These are phyloP conservation scores for Microplitis deprimator DNA, from an alignment of 2,888 invertebrate genomes.

Conservation along the genomic window DNA sequence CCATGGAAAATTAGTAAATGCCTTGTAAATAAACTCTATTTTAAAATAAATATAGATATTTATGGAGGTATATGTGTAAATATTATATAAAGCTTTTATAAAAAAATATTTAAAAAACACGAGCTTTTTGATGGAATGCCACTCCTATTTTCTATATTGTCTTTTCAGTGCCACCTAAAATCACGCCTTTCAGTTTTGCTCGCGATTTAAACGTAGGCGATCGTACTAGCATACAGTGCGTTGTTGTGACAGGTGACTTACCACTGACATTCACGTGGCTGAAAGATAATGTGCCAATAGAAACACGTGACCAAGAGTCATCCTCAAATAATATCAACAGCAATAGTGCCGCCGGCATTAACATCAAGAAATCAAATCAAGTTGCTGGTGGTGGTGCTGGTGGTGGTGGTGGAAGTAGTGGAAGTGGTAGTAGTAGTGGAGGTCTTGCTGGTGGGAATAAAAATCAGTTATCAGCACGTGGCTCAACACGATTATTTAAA, in stretches of 20 bases:
- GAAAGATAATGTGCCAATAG: slow-evolving; percentile 75
- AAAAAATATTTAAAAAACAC: slow-evolving; percentile 18
- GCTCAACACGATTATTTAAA: slow-evolving; percentile 3
- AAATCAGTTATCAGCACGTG: slow-evolving; percentile 15
- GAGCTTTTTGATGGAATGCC: slow-evolving; percentile 58
- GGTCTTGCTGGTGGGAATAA: neutral
- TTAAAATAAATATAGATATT: neutral
- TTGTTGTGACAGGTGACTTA: slow-evolving; percentile 77
- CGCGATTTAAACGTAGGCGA: slow-evolving; percentile 76
- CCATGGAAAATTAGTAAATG: neutral
- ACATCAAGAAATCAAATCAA: slow-evolving; percentile 5
- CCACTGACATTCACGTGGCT: slow-evolving; percentile 78
- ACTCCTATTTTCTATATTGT: slow-evolving; percentile 42
- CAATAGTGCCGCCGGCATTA: slow-evolving; percentile 34
- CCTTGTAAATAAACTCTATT: slow-evolving; percentile 1
- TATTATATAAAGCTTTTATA: neutral
- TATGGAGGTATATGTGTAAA: neutral
- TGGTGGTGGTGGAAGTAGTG: neutral
- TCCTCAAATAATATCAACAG: slow-evolving; percentile 52
- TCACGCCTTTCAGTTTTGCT: slow-evolving; percentile 79
- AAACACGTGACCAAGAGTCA: slow-evolving; percentile 54
- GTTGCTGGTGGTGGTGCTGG: neutral
- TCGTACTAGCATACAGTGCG: slow-evolving; percentile 76
- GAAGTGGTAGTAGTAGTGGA: neutral
- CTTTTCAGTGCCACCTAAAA: slow-evolving; percentile 76